These are phyloP conservation scores for Gavia stellata DNA, from an alignment of 2,113 vertebrate genomes.

Conservation along the genomic window DNA sequence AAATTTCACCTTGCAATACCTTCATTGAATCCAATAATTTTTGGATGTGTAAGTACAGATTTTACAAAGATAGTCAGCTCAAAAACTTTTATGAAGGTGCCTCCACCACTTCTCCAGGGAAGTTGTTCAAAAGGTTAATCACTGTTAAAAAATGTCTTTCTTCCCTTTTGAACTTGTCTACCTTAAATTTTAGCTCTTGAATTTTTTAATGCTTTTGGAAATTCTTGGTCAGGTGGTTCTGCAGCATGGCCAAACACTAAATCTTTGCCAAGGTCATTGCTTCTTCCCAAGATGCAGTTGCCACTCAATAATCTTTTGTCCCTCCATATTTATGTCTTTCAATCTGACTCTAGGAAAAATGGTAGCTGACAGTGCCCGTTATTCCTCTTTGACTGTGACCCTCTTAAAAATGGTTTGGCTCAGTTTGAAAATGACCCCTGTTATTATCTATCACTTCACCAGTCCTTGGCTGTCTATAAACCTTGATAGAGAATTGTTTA, in stretches of 20 bases:
- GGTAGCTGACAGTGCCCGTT: neutral
- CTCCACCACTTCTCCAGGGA: conserved; percentile 2
- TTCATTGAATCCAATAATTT: conserved; percentile 33
- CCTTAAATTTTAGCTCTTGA: neutral
- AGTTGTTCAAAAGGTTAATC: conserved; percentile 38
- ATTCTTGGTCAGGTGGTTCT: neutral
- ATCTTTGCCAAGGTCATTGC: conserved; percentile 20
- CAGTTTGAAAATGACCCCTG: neutral
- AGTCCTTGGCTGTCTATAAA: neutral
- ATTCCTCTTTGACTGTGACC: neutral
- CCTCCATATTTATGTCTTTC: conserved; percentile 8
- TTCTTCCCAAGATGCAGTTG: neutral
- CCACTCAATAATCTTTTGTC: conserved; percentile 7
- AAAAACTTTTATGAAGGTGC: conserved; percentile 15
- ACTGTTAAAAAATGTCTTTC: neutral
- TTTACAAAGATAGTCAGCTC: neutral
- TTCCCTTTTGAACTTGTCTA: neutral
- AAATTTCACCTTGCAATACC: conserved; percentile 49
- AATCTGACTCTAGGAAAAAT: neutral
- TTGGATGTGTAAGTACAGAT: conserved; percentile 23
- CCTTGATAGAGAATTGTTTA: neutral
- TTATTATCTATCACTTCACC: neutral
- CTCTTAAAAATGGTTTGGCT: neutral
- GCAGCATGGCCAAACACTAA: neutral
- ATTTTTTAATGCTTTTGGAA: conserved; percentile 15